Base-by-base conservation (phyloP, 2,888 invertebrate genomes). In the Drosophila percnosoma region DNA sequence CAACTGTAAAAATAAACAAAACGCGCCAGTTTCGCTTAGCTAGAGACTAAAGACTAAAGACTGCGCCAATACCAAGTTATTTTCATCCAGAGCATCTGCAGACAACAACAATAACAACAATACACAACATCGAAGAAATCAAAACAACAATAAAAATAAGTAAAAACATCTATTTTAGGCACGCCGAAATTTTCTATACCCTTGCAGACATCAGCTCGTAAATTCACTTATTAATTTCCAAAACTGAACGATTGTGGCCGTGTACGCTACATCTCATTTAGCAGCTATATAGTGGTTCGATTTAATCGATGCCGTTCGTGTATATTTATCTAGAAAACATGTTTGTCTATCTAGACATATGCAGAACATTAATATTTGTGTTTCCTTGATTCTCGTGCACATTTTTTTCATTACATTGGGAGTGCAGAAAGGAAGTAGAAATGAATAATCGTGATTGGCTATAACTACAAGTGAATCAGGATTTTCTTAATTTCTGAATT, bases 1-100 rank as follows among this genome's bases (percentile, higher is more conserved):
- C 81, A 87, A 78, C 84, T 87, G 87, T 82, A 75, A 84, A 83
- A 83, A 83, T 83, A 83, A 83, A 82, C 81, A 87, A 49, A 29
- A 73, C 58, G 49, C 61, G 49, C 62, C 58, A 62, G 34, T 66
- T 83, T 60, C 21, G 34, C 57, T 42, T 34, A 67, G 69, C 73
- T 61, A 60, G 40, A 63, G 34, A 54, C 53, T 45, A 15, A 11
- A 65, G 34, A 54, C 53, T 45, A 15, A 11, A 15, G 33, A 76
- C 70, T 62, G 71, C 60, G 78, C 78, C 89, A 53, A 75, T 80
- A 72, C 67, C 72, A 84, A 81, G 89, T 67, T 87, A 85, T 85
- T 85, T 89, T 89, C 71, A 89, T 87, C 84, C 73, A 68, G 71
- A 85, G 89, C 89, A 89, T 87, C 76, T 83, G 89, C 87, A 89